Evolutionary conservation across 2,797 vertebrate genomes (phyloP), one percentile per base, ranked within the genome.

Genomic region (Phoxinus dragarum): DNA sequence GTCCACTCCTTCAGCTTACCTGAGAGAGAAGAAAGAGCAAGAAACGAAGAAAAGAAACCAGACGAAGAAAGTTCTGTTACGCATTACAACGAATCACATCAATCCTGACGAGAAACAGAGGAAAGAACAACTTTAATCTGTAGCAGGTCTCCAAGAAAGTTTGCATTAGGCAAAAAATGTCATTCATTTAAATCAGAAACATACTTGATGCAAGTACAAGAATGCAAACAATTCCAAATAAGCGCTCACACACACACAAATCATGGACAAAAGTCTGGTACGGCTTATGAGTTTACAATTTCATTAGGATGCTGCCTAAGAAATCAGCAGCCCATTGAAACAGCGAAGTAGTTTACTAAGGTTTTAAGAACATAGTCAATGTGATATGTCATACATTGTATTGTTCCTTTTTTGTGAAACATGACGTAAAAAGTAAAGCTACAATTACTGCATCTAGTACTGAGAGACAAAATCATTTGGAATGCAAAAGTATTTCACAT

Each of bases 1-100:
- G 94, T 97, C 97, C 97, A 99, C 81, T 98, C 97, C 87, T 96
- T 98, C 76, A 98, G 88, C 88, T 96, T 98, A 78, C 97, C 97
- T 99, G 93, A 44, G 31, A 16, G 7, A 61, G 54, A 83, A 78
- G 47, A 75, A 36, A 56, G 6, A 17, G 21, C 27, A 40, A 72
- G 73, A 67, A 31, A 85, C 0, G 9, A 19, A 82, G 34, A 27
- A 17, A 68, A 12, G 42, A 59, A 27, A 31, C 31, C 17, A 6
- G 66, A 44, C 10, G 21, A 68, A 17, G 38, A 52, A 16, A 4
- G 23, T 31, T n/a, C 38, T 82, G 49, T 61, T 27, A 36, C 11
- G 36, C 49, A 31, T 42, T 52, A 68, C 64, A 85, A 54, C 56
- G 47, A 47, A 40, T 42, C 49, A 79, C 64, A 84, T 64, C 19